A percentile compares a stretch with the other conserved stretches of the same genome.
Conservation (phyloP, 2,888 invertebrate species). For the Drosophila demipolita region DNA sequence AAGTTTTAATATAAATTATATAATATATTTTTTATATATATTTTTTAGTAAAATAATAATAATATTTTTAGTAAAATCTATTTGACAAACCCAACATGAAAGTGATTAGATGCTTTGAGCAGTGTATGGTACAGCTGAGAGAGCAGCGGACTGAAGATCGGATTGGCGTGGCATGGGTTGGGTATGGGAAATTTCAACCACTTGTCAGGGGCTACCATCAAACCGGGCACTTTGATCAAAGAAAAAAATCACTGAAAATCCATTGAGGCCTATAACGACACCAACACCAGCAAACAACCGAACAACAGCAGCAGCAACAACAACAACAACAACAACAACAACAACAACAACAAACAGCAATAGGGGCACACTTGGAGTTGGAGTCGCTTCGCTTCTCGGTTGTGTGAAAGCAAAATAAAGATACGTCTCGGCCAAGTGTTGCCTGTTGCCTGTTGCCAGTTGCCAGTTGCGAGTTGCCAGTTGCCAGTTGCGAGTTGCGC, state of each 20-base stretch:
- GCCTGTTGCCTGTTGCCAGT: constrained; percentile 64
- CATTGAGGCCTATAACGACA: constrained; percentile 79
- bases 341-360: constrained; percentile 47
- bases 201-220: constrained; percentile 73
- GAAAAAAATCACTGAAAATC: constrained; percentile 75
- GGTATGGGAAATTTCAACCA: constrained; percentile 74
- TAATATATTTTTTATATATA: too few relatives aligned
- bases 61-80: background rate
- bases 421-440: constrained; percentile 76
- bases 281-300: constrained; percentile 28
- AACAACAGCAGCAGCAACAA: constrained; percentile 31
- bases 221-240: constrained; percentile 78
- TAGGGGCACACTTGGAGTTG: constrained; percentile 56
- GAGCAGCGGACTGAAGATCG: constrained; percentile 27
- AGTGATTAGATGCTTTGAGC: background rate
- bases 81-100: background rate
- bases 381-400: constrained; percentile 43
- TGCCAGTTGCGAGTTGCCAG: constrained; percentile 41
- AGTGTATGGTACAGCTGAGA: constrained; percentile 44
- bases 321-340: constrained; percentile 31
- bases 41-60: too few relatives aligned
- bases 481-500: constrained; percentile 39
- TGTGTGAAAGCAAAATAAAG: constrained; percentile 77
- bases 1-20: background rate
- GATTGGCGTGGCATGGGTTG: constrained; percentile 44